These are phyloP conservation scores for Ameiurus melas DNA, from an alignment of 2,113 vertebrate genomes.

Conservation along the genomic window DNA sequence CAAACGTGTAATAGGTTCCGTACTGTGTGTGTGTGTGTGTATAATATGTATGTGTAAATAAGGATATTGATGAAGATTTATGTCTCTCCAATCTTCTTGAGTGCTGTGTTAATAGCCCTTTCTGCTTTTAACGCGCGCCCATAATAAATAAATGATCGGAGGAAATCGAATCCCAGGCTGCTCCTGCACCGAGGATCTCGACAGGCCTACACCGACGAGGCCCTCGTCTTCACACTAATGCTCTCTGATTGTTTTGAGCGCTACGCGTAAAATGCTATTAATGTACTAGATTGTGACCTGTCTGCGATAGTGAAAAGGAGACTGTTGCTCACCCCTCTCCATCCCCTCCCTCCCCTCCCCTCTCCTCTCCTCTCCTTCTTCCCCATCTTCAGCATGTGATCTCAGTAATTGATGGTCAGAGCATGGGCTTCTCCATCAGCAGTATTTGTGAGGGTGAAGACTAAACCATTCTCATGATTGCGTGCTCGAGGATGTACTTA, in stretches of 20 bases:
- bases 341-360: background rate
- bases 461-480: background rate
- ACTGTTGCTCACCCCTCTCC: too few species aligned
- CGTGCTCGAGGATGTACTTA: background rate
- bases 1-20: too few species aligned
- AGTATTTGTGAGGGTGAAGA: background rate
- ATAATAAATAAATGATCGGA: constrained; percentile 14
- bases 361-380: too few species aligned
- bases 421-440: background rate
- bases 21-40: too few species aligned
- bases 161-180: background rate
- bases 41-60: too few species aligned
- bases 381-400: background rate
- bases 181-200: background rate
- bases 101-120: background rate
- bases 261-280: background rate
- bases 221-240: background rate
- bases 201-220: background rate
- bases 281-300: background rate
- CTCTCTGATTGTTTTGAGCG: background rate
- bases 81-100: background rate
- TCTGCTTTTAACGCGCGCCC: background rate
- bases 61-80: too few species aligned
- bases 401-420: background rate
- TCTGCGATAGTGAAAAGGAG: background rate